Conservation (phyloP, 1,140 invertebrate species). For the Himalopsyche phryganea region DNA sequence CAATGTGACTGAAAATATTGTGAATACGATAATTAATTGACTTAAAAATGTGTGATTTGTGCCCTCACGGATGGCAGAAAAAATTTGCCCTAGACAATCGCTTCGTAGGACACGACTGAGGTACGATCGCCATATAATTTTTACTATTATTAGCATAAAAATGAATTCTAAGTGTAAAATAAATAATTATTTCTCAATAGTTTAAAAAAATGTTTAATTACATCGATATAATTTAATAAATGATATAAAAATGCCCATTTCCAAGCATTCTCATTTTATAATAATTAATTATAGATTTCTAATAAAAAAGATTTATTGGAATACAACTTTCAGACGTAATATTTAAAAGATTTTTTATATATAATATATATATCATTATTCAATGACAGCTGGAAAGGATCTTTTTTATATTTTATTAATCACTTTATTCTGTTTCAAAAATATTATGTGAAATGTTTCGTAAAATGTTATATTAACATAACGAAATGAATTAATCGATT, state of each 20-base stretch:
- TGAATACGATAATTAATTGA: conserved; percentile 1
- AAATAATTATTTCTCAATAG: conserved; percentile 22
- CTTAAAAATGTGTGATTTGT: conserved; percentile 6
- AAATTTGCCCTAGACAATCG: too few relatives aligned
- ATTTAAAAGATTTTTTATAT: too few relatives aligned
- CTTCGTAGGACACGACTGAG: background rate
- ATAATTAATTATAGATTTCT: conserved; percentile 10
- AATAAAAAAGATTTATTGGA: conserved; percentile 4
- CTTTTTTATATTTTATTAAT: conserved; percentile 1
- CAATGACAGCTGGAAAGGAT: conserved; percentile 11
- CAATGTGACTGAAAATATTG: conserved; percentile 1
- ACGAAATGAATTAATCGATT: too few relatives aligned
- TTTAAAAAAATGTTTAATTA: conserved; percentile 13
- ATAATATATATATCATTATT: too few relatives aligned
- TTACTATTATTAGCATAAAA: too few relatives aligned
- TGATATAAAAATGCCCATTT: conserved; percentile 6
- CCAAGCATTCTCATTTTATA: conserved; percentile 20
- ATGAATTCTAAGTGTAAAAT: conserved; percentile 8
- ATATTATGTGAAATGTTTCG: too few relatives aligned
- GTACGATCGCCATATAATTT: background rate
- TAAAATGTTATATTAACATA: too few relatives aligned
- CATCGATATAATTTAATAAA: conserved; percentile 18
- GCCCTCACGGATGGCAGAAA: conserved; percentile 1
- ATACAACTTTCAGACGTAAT: too few relatives aligned
- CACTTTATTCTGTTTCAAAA: too few relatives aligned